Percentiles rank a stretch among this genome's conserved stretches.
These are phyloP conservation scores for Phaethon lepturus DNA, from an alignment of 2,113 vertebrate genomes.

Conservation along the genomic window DNA sequence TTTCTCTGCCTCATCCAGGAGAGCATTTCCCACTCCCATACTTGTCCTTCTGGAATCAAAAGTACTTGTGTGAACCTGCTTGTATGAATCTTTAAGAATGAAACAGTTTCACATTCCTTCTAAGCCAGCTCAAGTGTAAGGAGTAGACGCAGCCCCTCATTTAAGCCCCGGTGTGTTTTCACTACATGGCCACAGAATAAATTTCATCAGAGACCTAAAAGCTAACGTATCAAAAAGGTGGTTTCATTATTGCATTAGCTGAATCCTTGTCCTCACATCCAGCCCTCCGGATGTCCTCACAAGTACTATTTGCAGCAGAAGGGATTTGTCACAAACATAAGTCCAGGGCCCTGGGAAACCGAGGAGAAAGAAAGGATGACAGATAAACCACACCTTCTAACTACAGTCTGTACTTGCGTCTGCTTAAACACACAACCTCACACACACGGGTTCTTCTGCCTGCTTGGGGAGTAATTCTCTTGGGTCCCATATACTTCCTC, in stretches of 20 bases:
- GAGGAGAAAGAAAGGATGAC: not conserved
- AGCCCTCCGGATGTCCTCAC: not conserved
- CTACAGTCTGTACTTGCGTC: not conserved
- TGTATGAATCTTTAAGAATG: not conserved
- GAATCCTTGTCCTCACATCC: not conserved
- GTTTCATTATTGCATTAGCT: not conserved
- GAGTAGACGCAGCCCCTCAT: not conserved
- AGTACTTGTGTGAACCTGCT: not conserved
- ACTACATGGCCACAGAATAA: not conserved
- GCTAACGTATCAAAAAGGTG: fast-evolving
- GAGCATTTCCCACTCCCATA: not conserved
- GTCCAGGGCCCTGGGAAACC: not conserved
- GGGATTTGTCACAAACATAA: fast-evolving
- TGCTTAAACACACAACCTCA: not conserved
- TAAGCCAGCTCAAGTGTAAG: not conserved
- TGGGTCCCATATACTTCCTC: not conserved
- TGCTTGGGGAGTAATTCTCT: not conserved
- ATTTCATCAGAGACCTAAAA: not conserved
- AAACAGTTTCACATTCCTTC: not conserved
- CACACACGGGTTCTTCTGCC: not conserved
- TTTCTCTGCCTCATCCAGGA: not conserved
- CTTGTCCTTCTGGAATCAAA: not conserved
- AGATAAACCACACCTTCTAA: not conserved
- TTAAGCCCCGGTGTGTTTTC: not conserved
- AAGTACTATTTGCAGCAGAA: not conserved